Evolutionary conservation across 2,797 vertebrate species (phyloP).

Genomic region (Malurus leucopterus): DNA sequence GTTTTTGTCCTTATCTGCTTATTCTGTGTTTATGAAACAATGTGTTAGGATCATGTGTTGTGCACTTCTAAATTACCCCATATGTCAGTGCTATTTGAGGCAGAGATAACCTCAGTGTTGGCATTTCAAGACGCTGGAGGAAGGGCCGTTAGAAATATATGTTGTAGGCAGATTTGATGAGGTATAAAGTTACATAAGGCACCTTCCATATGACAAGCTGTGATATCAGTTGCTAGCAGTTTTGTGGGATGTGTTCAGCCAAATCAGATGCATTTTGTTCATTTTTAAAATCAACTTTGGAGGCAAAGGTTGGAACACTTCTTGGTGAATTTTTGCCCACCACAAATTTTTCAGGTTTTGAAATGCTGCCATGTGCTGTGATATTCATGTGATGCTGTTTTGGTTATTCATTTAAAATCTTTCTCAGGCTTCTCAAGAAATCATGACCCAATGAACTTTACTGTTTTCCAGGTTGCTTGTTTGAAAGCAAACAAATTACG

Average conservation of each 20-base stretch:
- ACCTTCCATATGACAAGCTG: conserved; percentile 32
- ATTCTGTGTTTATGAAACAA: conserved; percentile 10
- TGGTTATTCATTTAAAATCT: not conserved
- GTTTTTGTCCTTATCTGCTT: conserved; percentile 3
- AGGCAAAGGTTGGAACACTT: not conserved
- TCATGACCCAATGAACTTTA: not conserved
- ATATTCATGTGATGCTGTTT: not conserved
- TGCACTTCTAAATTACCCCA: not conserved
- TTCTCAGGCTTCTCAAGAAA: not conserved
- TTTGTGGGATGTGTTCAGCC: conserved; percentile 26
- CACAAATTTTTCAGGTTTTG: not conserved
- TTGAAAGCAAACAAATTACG: not conserved
- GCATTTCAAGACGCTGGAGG: not conserved
- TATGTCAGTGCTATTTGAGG: conserved; percentile 23
- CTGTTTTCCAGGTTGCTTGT: not conserved
- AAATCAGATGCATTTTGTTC: not conserved
- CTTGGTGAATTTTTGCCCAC: not conserved
- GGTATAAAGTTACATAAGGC: conserved; percentile 28
- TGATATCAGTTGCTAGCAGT: not conserved
- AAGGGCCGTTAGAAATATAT: not conserved
- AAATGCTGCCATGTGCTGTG: not conserved
- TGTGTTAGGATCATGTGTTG: not conserved
- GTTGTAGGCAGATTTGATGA: conserved; percentile 43
- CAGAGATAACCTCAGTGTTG: conserved; percentile 10
- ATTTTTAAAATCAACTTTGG: not conserved